These are phyloP conservation scores for Orchesella cincta DNA, from an alignment of 1,140 invertebrate species.

Conservation along the genomic window DNA sequence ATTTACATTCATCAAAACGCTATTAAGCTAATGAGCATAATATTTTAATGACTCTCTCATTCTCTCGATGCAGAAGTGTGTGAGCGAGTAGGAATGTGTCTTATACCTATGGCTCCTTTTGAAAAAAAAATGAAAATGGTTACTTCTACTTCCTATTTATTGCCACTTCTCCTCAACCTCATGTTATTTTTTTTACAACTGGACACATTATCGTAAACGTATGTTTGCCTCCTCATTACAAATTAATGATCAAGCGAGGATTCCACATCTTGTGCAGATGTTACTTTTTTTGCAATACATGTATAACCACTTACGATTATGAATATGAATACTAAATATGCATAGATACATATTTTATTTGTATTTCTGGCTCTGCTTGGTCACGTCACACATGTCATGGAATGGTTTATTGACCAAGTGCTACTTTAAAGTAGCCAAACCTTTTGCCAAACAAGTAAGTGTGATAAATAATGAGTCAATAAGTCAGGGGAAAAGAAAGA, in stretches of 20 bases:
- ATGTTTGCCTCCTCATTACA: neutral
- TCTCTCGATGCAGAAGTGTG: too few species aligned
- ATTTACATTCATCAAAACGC: constrained; percentile 16
- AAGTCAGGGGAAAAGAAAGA: too few species aligned
- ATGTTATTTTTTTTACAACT: neutral
- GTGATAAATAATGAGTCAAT: neutral
- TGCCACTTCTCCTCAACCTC: neutral
- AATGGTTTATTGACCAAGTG: neutral
- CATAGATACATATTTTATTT: too few species aligned
- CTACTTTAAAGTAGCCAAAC: neutral
- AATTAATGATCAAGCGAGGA: neutral
- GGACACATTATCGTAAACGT: neutral
- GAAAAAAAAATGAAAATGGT: too few species aligned
- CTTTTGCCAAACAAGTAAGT: neutral
- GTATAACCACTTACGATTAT: neutral
- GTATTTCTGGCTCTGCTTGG: too few species aligned
- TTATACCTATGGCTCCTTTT: too few species aligned
- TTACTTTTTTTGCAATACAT: too few species aligned
- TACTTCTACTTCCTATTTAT: too few species aligned
- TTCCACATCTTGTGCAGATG: too few species aligned
- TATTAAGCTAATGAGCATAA: constrained; percentile 21
- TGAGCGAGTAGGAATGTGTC: too few species aligned
- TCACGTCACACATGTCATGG: too few species aligned
- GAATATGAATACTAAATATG: too few species aligned
- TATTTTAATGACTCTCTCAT: constrained; percentile 6